Base-by-base conservation (phyloP, 2,888 invertebrate genomes). In the Trissolcus japonicus region DNA sequence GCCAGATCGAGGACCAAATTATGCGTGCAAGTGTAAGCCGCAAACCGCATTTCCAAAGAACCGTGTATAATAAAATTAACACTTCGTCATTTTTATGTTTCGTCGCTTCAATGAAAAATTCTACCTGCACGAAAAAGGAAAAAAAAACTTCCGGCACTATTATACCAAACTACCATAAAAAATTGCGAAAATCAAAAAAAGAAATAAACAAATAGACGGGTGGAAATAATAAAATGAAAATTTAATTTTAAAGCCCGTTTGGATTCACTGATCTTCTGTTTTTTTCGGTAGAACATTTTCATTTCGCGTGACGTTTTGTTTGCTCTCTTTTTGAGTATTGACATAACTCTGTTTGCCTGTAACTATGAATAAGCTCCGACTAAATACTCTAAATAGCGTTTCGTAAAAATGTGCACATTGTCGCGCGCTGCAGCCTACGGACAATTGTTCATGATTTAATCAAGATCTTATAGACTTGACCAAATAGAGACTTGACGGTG, bases 371-470 rank as follows among this genome's bases (percentile, higher is more conserved):
- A 46, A 46, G 6, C 43, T 21, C 46, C 40, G 53, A 13, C 6
- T 62, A 73, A 68, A 60, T 35, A 69, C 13, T 35, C 40, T 43
- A 57, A 69, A 74, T 53, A 48, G 25, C 61, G 21, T 68, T 63
- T 61, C 48, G 41, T 41, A 48, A 63, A 68, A 78, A 65, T 35
- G 35, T 66, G 62, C 35, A n/a, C 43, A 51, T 13, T 29, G 43
- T 50, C 59, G 41, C 51, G 19, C 19, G 40, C 11, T n/a, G 54
- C 57, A 59, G 51, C 57, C 71, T 63, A 72, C 72, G 57, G 66
- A 13, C 56, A 48, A 72, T 63, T 68, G 76, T 79, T 72, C 72
- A 80, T 86, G 87, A 88, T 88, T 88, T 84, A 86, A 88, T 88
- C 84, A 86, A 84, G 81, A 78, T 67, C 79, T 81, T 81, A 76